Percentiles rank a stretch among this genome's conserved stretches.
These are phyloP conservation scores for Thunnus thynnus DNA, from an alignment of 2,113 vertebrate species.

Conservation along the genomic window DNA sequence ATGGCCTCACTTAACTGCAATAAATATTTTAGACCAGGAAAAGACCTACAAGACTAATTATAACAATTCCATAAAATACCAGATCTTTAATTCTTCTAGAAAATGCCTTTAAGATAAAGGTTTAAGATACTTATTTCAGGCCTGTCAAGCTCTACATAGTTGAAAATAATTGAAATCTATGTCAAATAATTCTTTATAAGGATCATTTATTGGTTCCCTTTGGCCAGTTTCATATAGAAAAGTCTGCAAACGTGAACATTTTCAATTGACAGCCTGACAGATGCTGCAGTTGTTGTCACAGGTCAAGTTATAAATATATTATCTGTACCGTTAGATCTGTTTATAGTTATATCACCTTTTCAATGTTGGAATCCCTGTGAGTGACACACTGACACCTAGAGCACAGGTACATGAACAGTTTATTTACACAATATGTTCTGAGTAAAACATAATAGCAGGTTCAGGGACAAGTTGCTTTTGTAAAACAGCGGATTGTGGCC, in stretches of 20 bases:
- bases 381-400: conserved; percentile 47
- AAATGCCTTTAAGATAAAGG: neutral
- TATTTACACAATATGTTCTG: conserved; percentile 80
- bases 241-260: too few species aligned
- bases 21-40: neutral
- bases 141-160: too few species aligned
- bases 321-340: neutral
- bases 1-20: neutral
- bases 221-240: too few species aligned
- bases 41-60: neutral
- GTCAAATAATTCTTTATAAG: too few species aligned
- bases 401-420: conserved; percentile 74
- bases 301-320: neutral
- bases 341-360: neutral
- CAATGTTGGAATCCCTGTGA: conserved; percentile 15
- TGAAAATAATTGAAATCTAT: too few species aligned
- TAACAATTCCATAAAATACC: neutral
- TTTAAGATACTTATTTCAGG: too few species aligned
- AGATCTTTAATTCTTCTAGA: neutral
- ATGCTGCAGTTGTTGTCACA: neutral
- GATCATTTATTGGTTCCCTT: too few species aligned
- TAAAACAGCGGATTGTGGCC: neutral
- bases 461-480: conserved; percentile 39
- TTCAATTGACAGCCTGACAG: neutral
- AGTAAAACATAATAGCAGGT: conserved; percentile 48